Percentiles rank a stretch among this genome's conserved stretches.
Conservation (phyloP, 1,140 invertebrate genomes). For the Eciton burchellii region DNA sequence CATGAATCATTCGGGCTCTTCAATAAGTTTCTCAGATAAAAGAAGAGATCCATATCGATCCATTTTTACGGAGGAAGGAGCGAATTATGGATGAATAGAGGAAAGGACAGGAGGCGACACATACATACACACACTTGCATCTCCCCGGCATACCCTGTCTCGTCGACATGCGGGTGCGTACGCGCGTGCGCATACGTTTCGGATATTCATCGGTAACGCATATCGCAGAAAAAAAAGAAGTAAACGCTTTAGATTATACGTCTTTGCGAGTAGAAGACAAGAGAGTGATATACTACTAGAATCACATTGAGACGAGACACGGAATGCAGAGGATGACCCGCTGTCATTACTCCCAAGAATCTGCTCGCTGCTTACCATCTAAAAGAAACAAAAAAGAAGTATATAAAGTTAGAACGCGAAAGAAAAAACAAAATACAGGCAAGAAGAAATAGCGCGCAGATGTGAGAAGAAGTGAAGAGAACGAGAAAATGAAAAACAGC, state of each 20-base stretch:
- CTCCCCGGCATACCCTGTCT: slow-evolving; percentile 66
- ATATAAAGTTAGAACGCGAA: slow-evolving; percentile 43
- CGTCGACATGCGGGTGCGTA: slow-evolving; percentile 20
- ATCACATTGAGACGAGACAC: slow-evolving; percentile 65
- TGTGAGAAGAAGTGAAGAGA: slow-evolving; percentile 71
- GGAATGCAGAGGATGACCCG: slow-evolving; percentile 64
- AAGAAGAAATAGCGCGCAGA: slow-evolving; percentile 58
- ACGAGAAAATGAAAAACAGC: slow-evolving; percentile 67
- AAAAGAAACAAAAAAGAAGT: slow-evolving; percentile 49
- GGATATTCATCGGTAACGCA: slow-evolving; percentile 51
- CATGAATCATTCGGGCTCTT: slow-evolving; percentile 49
- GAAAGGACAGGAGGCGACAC: slow-evolving; percentile 67
- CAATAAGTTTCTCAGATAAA: slow-evolving; percentile 51
- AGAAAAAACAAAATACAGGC: slow-evolving; percentile 40
- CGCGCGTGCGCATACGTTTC: neutral
- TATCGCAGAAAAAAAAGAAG: slow-evolving; percentile 52
- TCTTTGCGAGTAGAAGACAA: slow-evolving; percentile 29
- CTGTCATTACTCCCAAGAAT: slow-evolving; percentile 70
- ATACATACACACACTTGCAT: neutral
- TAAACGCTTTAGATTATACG: slow-evolving; percentile 44
- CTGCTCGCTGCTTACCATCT: slow-evolving; percentile 70
- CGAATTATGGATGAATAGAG: slow-evolving; percentile 68
- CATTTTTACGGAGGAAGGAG: slow-evolving; percentile 66
- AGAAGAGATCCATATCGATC: slow-evolving; percentile 43
- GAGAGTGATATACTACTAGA: slow-evolving; percentile 26